Evolutionary conservation across 2,113 vertebrate genomes (phyloP).

Genomic region (Neolamprologus brichardi): DNA sequence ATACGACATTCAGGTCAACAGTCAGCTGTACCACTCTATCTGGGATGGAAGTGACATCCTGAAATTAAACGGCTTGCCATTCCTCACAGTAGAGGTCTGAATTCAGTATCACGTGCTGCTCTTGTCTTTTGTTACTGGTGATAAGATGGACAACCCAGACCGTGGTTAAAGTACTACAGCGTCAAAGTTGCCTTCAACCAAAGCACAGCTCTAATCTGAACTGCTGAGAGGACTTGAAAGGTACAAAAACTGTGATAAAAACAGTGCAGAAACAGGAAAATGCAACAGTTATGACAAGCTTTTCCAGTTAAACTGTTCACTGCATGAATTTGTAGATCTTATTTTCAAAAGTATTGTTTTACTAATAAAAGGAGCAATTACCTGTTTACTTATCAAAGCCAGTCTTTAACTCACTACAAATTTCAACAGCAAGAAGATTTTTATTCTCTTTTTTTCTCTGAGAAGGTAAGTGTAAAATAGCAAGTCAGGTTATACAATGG

Average conservation of each 20-base stretch:
- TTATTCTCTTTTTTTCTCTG: neutral
- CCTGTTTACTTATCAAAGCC: neutral
- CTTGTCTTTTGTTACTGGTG: neutral
- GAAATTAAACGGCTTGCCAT: neutral
- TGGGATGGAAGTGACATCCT: neutral
- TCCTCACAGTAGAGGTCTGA: neutral
- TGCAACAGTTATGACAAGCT: neutral
- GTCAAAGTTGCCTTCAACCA: neutral
- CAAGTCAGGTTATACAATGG: constrained; percentile 15
- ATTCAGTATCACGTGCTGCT: neutral
- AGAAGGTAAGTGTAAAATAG: constrained; percentile 7
- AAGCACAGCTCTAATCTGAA: neutral
- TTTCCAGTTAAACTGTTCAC: neutral
- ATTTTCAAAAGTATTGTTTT: neutral
- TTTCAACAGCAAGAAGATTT: neutral
- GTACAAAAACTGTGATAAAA: neutral
- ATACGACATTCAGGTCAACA: neutral
- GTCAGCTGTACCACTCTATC: neutral
- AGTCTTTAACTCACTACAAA: neutral
- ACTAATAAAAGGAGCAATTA: neutral
- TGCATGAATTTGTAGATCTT: neutral
- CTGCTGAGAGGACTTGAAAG: neutral
- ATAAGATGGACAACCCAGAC: neutral
- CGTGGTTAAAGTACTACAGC: neutral
- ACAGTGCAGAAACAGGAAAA: neutral